Conservation (phyloP, 1,140 invertebrate genomes). For the Zeugodacus cucurbitae region DNA sequence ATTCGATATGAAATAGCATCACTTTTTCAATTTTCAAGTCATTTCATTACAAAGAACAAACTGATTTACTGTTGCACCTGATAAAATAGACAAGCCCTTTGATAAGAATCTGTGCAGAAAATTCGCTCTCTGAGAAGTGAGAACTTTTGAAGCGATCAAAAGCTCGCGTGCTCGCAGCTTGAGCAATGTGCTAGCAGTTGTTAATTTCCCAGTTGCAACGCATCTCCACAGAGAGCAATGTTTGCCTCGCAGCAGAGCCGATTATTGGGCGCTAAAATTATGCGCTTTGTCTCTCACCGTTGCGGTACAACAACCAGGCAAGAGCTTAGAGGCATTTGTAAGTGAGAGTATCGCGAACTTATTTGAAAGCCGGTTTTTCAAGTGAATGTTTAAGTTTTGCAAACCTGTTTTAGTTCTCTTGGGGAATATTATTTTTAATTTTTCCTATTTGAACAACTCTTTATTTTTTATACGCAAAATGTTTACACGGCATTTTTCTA, state of each 20-base stretch:
- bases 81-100: not conserved
- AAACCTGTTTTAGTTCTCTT: not conserved
- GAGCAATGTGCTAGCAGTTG: not conserved
- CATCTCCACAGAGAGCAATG: not conserved
- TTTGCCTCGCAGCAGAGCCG: not conserved
- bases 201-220: not conserved
- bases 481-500: not conserved
- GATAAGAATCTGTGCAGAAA: not conserved
- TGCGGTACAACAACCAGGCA: not conserved
- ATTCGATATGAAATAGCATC: too few relatives aligned
- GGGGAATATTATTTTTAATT: not conserved
- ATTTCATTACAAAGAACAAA: not conserved
- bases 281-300: not conserved
- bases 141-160: not conserved
- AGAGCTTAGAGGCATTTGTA: not conserved
- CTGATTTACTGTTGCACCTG: not conserved
- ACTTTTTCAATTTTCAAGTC: too few relatives aligned
- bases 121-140: not conserved
- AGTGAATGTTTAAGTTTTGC: not conserved
- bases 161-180: not conserved
- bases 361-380: not conserved
- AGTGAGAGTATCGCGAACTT: not conserved
- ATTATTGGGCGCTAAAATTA: not conserved
- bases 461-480: not conserved
- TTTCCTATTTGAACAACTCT: not conserved